These are phyloP conservation scores for Lophius piscatorius DNA, from an alignment of 2,113 vertebrate genomes.

Conservation along the genomic window DNA sequence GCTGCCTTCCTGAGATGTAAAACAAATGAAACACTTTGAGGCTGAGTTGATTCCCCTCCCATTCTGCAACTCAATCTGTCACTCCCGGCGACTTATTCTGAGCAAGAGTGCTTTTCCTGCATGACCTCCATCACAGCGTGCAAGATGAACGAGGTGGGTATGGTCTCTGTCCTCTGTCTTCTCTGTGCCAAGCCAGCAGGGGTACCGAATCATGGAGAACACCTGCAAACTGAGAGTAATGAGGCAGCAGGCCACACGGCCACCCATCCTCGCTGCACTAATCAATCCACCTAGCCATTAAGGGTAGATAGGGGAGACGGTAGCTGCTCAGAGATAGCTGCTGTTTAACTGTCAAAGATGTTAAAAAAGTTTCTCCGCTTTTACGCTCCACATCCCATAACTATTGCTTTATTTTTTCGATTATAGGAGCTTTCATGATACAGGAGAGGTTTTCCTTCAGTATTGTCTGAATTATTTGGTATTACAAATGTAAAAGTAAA, in stretches of 20 bases:
- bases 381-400: too few relatives aligned
- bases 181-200: conserved; percentile 60
- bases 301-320: conserved; percentile 36
- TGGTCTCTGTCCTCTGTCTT: conserved; percentile 72
- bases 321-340: conserved; percentile 32
- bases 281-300: conserved; percentile 79
- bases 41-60: conserved; percentile 60
- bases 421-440: too few relatives aligned
- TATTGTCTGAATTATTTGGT: too few relatives aligned
- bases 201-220: conserved; percentile 68
- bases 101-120: conserved; percentile 59
- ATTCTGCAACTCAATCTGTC: conserved; percentile 70
- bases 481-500: too few relatives aligned
- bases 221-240: conserved; percentile 79
- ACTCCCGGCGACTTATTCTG: conserved; percentile 66
- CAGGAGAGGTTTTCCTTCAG: too few relatives aligned
- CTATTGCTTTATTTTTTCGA: too few relatives aligned
- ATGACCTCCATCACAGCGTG: conserved; percentile 66
- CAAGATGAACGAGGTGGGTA: conserved; percentile 74
- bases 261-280: conserved; percentile 70
- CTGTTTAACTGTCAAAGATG: too few relatives aligned
- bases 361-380: too few relatives aligned
- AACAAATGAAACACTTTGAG: conserved; percentile 74
- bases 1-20: conserved; percentile 62
- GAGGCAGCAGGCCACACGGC: conserved; percentile 67